phyloP scores from a whole-genome alignment of 2,797 vertebrate species.

The Cossypha heuglini region DNA sequence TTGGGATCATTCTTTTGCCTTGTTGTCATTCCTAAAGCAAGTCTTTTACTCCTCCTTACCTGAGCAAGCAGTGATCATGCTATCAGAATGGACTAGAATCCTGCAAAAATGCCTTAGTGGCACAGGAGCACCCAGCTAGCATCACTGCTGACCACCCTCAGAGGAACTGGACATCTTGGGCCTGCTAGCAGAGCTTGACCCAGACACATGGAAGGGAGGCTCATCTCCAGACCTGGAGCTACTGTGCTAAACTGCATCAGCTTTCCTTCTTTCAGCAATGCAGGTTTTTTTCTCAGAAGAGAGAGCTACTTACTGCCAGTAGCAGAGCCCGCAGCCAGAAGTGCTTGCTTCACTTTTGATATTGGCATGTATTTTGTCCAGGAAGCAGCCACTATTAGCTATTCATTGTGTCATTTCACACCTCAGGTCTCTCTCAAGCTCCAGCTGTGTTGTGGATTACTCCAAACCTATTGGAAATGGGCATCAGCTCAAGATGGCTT shows the following conservation, averaged over 20 bases:
- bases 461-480: background rate
- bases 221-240: background rate
- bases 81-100: background rate
- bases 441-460: background rate
- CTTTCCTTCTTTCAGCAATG: background rate
- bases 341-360: background rate
- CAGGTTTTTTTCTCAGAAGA: background rate
- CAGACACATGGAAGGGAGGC: fast-evolving
- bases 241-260: background rate
- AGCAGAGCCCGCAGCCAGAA: background rate
- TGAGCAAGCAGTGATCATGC: background rate
- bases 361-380: background rate
- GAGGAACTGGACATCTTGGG: background rate
- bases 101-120: background rate
- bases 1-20: background rate
- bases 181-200: background rate
- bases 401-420: background rate
- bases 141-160: background rate
- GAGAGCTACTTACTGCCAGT: background rate
- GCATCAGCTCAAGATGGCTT: background rate
- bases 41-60: background rate
- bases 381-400: background rate
- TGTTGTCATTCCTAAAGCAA: background rate
- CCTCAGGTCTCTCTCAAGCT: background rate
- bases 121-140: background rate